Base-by-base conservation (phyloP, 1,140 invertebrate genomes). In the Meloidogyne hapla region DNA sequence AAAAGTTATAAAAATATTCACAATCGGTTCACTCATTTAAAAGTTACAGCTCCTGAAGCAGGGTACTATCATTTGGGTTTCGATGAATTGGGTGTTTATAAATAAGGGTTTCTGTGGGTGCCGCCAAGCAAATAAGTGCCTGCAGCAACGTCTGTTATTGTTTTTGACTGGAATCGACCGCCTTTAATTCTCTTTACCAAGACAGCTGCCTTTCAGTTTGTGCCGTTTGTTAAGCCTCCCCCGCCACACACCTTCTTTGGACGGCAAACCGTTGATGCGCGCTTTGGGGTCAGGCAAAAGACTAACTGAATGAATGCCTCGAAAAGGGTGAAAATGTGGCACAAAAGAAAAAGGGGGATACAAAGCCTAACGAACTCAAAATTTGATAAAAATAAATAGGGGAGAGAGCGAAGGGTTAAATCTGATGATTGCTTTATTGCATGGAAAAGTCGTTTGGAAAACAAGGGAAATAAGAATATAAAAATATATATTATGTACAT, bases 131-230 rank as follows among this genome's bases (percentile, higher is more conserved):
- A 56, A 56, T 56, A 56, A 56, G n/a, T 56, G 48, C 48, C 48
- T 21, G 18, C 18, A 56, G 48, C 18, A 56, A n/a, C 48, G 48
- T 13, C n/a, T 56, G 48, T 56, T 56, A n/a, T 56, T 56, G 48
- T 56, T 56, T 56, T 56, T 56, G 48, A 56, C 48, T 56, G 48
- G 48, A 56, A 56, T 56, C 48, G 48, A 56, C 48, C n/a, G 48
- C 48, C 48, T 56, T 56, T 56, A 56, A 56, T 56, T 56, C 48
- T 56, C n/a, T 56, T 56, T n/a, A 56, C 48, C 18, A 56, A n/a
- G 48, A 56, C 48, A 56, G 48, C 48, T 56, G 48, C 48, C 48
- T 56, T 56, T 56, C 48, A 56, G 48, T 56, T 56, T 56, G 48
- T 56, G 48, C n/a, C 48, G 48, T 56, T 56, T 56, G 48, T 56